These are phyloP conservation scores for Cynodonichthys magdalenae DNA, from an alignment of 2,797 vertebrate genomes.

Conservation along the genomic window DNA sequence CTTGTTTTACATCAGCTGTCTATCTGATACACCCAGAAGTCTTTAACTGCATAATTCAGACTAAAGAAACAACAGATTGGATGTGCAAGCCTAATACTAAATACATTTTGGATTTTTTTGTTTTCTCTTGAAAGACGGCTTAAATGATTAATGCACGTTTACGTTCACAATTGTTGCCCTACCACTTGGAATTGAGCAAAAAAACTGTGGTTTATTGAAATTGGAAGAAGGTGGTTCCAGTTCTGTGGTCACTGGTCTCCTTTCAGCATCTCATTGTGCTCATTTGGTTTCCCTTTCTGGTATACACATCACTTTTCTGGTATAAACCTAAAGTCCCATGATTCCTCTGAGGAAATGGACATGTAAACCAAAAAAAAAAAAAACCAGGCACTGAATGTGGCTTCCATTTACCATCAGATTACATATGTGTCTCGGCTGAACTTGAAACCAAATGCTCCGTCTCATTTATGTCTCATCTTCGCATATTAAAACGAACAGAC, in stretches of 20 bases:
- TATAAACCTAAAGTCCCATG: not conserved
- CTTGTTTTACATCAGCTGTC: too few relatives aligned
- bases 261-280: not conserved
- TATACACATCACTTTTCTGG: constrained; percentile 2
- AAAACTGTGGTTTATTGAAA: not conserved
- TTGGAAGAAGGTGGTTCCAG: not conserved
- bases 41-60: too few relatives aligned
- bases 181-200: not conserved
- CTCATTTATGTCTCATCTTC: constrained; percentile 29
- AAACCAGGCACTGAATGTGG: constrained; percentile 27
- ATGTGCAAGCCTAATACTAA: too few relatives aligned
- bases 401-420: constrained; percentile 17
- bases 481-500: constrained; percentile 35
- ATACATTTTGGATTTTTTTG: too few relatives aligned
- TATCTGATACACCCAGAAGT: too few relatives aligned
- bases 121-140: too few relatives aligned
- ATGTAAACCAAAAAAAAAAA: constrained; percentile 19
- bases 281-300: not conserved
- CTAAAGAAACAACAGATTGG: too few relatives aligned
- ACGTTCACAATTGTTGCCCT: not conserved
- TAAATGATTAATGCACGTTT: not conserved
- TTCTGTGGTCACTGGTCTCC: not conserved
- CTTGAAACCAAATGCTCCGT: constrained; percentile 31
- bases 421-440: constrained; percentile 21
- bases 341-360: constrained; percentile 11